These are phyloP conservation scores for Meloidogyne hapla DNA, from an alignment of 1,140 invertebrate species.

Conservation along the genomic window DNA sequence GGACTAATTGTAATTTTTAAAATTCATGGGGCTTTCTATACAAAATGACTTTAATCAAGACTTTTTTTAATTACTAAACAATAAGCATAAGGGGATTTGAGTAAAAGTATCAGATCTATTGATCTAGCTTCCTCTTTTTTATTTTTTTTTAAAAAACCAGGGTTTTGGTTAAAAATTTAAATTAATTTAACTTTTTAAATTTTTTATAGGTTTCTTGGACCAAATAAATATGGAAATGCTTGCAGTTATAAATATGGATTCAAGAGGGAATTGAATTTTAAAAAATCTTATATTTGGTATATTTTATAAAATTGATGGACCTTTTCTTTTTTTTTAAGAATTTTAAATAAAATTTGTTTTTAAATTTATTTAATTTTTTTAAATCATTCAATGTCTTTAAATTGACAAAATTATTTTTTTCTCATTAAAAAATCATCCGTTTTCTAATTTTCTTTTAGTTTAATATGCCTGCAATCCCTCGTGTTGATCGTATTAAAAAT, in stretches of 20 bases:
- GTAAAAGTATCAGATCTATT: too few species aligned
- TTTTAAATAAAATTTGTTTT: not conserved
- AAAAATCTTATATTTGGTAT: not conserved
- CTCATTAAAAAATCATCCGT: not conserved
- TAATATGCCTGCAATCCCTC: conserved; percentile 47
- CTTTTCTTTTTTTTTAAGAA: not conserved
- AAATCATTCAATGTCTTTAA: not conserved
- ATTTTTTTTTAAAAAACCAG: too few species aligned
- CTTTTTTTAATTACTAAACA: too few species aligned
- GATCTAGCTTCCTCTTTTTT: too few species aligned
- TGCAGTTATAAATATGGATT: too few species aligned
- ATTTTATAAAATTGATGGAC: not conserved
- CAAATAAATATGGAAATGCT: conserved; percentile 14
- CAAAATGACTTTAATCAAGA: too few species aligned
- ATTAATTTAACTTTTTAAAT: not conserved
- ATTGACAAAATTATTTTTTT: conserved; percentile 12
- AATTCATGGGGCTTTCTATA: too few species aligned
- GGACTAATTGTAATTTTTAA: too few species aligned
- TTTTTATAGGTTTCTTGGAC: conserved; percentile 34
- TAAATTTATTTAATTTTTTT: conserved; percentile 1
- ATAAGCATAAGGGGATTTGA: too few species aligned
- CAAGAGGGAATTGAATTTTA: too few species aligned
- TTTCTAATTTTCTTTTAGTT: not conserved
- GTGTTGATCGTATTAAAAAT: conserved; percentile 53
- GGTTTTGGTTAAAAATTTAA: too few species aligned